Evolutionary conservation across 2,113 vertebrate species (phyloP).

Genomic region (Synchiropus splendidus): DNA sequence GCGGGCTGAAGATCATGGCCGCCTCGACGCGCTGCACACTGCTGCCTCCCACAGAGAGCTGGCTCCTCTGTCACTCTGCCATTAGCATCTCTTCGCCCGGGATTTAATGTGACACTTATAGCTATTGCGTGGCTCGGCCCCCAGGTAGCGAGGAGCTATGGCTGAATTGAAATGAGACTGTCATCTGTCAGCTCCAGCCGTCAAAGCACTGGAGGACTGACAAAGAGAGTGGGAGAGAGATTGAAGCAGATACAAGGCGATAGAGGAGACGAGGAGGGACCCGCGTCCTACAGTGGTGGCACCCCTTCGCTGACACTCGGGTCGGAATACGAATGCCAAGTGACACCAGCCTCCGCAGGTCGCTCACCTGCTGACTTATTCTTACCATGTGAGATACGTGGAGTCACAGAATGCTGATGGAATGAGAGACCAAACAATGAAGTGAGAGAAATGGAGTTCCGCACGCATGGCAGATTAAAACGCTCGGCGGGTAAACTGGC

Average conservation of each 20-base stretch:
- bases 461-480: no score
- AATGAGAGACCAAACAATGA: no score
- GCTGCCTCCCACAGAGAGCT: slow-evolving; percentile 47
- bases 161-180: slow-evolving; percentile 60
- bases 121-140: slow-evolving; percentile 54
- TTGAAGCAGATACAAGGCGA: slow-evolving; percentile 34
- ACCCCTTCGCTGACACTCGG: slow-evolving; percentile 14
- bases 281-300: slow-evolving; percentile 11
- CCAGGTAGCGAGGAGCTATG: slow-evolving; percentile 46
- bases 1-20: slow-evolving; percentile 32
- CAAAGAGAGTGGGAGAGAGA: slow-evolving; percentile 38
- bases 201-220: slow-evolving; percentile 47
- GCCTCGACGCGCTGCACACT: slow-evolving; percentile 45
- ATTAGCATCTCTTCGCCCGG: slow-evolving; percentile 40
- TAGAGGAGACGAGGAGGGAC: slow-evolving; percentile 31
- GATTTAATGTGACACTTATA: slow-evolving; percentile 65
- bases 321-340: no score
- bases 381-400: no score
- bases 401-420: no score
- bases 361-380: no score
- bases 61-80: slow-evolving; percentile 51
- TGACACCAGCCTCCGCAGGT: no score
- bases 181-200: slow-evolving; percentile 58
- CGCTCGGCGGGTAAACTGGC: no score
- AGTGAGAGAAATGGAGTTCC: no score